Evolutionary conservation across 1,140 invertebrate genomes (phyloP), one percentile per base, ranked within the genome.

Genomic region (Carcinoscorpius rotundicauda): DNA sequence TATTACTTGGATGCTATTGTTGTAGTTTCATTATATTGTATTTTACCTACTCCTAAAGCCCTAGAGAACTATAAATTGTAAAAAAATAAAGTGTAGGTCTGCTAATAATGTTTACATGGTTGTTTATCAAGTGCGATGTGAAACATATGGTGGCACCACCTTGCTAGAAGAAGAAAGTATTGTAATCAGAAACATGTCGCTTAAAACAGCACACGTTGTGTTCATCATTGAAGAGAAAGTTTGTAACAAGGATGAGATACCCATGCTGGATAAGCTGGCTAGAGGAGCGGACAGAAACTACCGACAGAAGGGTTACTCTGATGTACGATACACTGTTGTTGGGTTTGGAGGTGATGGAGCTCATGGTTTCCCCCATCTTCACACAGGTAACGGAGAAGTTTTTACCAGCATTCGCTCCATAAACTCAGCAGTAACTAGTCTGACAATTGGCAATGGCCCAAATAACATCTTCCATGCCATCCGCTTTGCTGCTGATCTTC

Each of bases 171-270:
- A 76, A 5, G 70, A 77, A 58, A 71, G 68, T 10, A 71, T 67
- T 8, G 73, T 73, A 4, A 69, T 75, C 53, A 64, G 71, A 53
- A 70, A 73, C 5, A 71, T 72, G 5, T 9, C n/a, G 3, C 72
- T 70, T 4, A 71, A 73, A 55, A 86, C 88, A 3, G 83, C 86
- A 9, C 92, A 97, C 74, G 78, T 94, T 1, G 87, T 95, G 51
- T 90, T 96, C 73, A 84, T 95, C 58, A 81, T 95, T 1, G 92
- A 95, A 75, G 88, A 89, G 4, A 89, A 89, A 71, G 75, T 78
- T 3, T 95, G 91, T 73, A 93, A 93, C 76, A 78, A 78, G 55
- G 83, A 86, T 66, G 75, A 86, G 3, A 81, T 64, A 11, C 60
- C 74, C 11, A 71, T 79, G 5, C 64, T 73, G 49, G 60, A 66